Percentiles rank a stretch among this genome's conserved stretches.
Evolutionary conservation across 1,140 invertebrate genomes (phyloP).

Genomic region (Glossosoma conforme): DNA sequence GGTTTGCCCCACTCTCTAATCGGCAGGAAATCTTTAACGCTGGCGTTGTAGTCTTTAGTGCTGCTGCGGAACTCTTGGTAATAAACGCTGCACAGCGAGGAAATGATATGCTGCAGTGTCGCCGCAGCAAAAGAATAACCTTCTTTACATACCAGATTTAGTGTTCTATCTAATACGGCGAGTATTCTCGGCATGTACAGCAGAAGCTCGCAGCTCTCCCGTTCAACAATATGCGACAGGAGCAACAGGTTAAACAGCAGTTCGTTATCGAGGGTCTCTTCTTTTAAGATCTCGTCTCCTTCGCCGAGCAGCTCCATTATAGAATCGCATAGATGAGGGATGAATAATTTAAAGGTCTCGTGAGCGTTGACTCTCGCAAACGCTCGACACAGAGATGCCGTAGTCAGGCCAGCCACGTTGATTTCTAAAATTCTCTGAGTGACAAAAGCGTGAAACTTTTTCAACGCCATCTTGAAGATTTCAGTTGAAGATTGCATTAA

Average conservation of each 20-base stretch:
- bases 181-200: constrained; percentile 58
- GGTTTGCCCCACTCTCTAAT: constrained; percentile 80
- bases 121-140: constrained; percentile 54
- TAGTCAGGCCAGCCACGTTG: constrained; percentile 73
- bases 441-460: constrained; percentile 70
- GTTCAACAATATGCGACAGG: constrained; percentile 64
- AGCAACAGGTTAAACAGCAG: constrained; percentile 74
- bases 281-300: constrained; percentile 50
- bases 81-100: constrained; percentile 44
- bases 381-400: constrained; percentile 62
- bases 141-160: constrained; percentile 59
- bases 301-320: constrained; percentile 54
- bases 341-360: constrained; percentile 63
- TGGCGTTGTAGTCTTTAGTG: constrained; percentile 56
- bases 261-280: constrained; percentile 74
- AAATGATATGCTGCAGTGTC: constrained; percentile 39
- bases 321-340: constrained; percentile 65
- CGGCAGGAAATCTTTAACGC: constrained; percentile 66
- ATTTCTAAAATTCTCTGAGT: constrained; percentile 72
- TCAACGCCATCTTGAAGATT: constrained; percentile 63
- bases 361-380: constrained; percentile 66
- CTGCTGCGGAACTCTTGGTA: constrained; percentile 62
- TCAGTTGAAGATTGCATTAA: constrained; percentile 52
- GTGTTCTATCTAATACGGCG: constrained; percentile 56
- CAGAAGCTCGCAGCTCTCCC: constrained; percentile 57